A percentile compares a stretch with the other conserved stretches of the same genome.
phyloP scores from a whole-genome alignment of 2,113 vertebrate genomes.

The Pelobates fuscus region DNA sequence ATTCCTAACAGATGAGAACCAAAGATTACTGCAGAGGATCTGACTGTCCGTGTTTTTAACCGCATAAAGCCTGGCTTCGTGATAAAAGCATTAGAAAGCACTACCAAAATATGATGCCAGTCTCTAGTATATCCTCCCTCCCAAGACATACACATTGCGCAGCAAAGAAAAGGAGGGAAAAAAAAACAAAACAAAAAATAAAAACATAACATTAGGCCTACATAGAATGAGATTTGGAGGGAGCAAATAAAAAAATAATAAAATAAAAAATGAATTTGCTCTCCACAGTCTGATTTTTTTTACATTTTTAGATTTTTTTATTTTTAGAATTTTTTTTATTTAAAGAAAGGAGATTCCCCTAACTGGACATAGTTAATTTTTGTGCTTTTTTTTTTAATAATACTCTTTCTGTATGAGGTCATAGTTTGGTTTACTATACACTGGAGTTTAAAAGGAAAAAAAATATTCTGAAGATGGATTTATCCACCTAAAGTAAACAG shows the following conservation, averaged over 20 bases:
- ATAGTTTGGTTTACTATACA: conserved; percentile 99
- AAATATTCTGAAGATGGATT: conserved; percentile 74
- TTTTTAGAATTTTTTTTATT: conserved; percentile 56
- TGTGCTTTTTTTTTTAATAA: conserved; percentile 96
- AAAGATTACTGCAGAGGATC: conserved; percentile 61
- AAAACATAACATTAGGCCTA: conserved; percentile 50
- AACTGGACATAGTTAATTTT: conserved; percentile 90
- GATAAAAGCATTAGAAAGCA: conserved; percentile 57
- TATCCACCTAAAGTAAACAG: conserved; percentile 92
- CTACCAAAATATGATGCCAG: conserved; percentile 59
- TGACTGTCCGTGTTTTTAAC: conserved; percentile 57
- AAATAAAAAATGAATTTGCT: conserved; percentile 27
- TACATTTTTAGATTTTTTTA: conserved; percentile 15
- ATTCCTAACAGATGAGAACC: conserved; percentile 71
- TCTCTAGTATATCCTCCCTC: conserved; percentile 61
- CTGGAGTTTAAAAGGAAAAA: conserved; percentile 82
- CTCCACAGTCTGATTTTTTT: conserved; percentile 34
- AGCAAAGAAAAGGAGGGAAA: no score
- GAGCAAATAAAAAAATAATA: not conserved
- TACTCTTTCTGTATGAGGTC: conserved; percentile 99
- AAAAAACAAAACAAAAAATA: conserved; percentile 63
- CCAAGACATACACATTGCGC: no score
- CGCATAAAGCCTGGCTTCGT: conserved; percentile 66
- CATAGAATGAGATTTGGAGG: conserved; percentile 15
- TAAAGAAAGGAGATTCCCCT: conserved; percentile 69